phyloP scores from a whole-genome alignment of 2,888 invertebrate genomes.

The Neoascia interrupta region DNA sequence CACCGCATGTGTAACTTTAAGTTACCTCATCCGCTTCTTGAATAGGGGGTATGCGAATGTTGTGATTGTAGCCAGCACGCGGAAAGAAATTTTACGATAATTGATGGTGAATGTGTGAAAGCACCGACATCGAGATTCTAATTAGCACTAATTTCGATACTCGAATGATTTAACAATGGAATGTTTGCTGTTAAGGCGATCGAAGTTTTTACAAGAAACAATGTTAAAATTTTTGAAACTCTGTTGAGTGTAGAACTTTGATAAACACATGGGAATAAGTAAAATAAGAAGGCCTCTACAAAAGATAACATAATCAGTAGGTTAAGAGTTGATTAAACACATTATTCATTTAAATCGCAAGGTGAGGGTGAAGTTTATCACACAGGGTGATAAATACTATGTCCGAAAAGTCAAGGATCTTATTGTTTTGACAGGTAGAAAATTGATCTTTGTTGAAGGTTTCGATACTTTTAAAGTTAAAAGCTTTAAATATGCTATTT shows the following conservation, averaged over 20 bases:
- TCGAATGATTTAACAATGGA: background rate
- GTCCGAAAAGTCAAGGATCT: too few species aligned
- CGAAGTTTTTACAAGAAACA: too few species aligned
- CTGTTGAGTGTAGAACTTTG: background rate
- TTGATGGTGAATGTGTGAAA: background rate
- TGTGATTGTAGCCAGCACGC: background rate
- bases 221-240: too few species aligned
- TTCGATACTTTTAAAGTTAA: too few species aligned
- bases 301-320: slow-evolving; percentile 18
- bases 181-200: too few species aligned
- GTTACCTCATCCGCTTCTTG: slow-evolving; percentile 15
- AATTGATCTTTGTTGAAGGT: too few species aligned
- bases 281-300: slow-evolving; percentile 3
- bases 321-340: background rate
- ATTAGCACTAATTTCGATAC: background rate
- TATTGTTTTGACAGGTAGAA: too few species aligned
- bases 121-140: background rate
- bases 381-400: slow-evolving; percentile 1
- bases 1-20: slow-evolving; percentile 24
- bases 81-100: background rate
- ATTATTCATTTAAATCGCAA: background rate
- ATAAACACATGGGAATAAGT: background rate
- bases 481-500: too few species aligned
- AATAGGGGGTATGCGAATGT: slow-evolving; percentile 7
- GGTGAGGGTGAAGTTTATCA: slow-evolving; percentile 11